Evolutionary conservation across 2,888 invertebrate species (phyloP), one percentile per base, ranked within the genome.

Genomic region (Scrobipalpa costella): DNA sequence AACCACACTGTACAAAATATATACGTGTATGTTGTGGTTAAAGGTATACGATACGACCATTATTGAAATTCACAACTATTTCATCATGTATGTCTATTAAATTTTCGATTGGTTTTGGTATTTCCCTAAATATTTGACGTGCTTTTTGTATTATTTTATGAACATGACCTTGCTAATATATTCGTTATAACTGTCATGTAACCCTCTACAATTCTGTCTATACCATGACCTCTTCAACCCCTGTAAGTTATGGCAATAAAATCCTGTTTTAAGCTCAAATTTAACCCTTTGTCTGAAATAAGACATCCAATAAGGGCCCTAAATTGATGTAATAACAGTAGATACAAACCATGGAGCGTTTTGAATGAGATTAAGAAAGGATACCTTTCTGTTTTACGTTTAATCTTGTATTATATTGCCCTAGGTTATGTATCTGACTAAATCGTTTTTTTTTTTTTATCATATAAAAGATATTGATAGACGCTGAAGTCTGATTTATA

Each of bases 181-280:
- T 38, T 7, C 1, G 11, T 15, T 15, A 7, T 15, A 44, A 44
- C 7, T 50, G 50, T 7, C 9, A 19, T 21, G 9, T n/a, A 9
- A 19, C 55, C 55, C 34, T 57, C 33, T 15, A n/a, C 1, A 55
- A 55, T 55, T 21, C 17, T 77, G 78, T 66, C 70, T 73, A 81
- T 83, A 8, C 81, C 81, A 78, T 79, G 78, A 78, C 78, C 70
- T 76, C 79, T 72, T 71, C 69, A 63, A 76, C 79, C 72, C 71
- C 50, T 15, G 17, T 69, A 64, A 78, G 83, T 78, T 79, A 77
- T 78, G 73, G 77, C 77, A 77, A 81, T 81, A 76, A 79, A 79
- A 77, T 76, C 71, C 79, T 74, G 75, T 76, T 81, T 79, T 68
- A 78, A 81, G 77, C n/a, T 33, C 44, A n/a, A 21, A 44, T 44